phyloP scores from a whole-genome alignment of 2,888 invertebrate species.

The Drosophila incognita region DNA sequence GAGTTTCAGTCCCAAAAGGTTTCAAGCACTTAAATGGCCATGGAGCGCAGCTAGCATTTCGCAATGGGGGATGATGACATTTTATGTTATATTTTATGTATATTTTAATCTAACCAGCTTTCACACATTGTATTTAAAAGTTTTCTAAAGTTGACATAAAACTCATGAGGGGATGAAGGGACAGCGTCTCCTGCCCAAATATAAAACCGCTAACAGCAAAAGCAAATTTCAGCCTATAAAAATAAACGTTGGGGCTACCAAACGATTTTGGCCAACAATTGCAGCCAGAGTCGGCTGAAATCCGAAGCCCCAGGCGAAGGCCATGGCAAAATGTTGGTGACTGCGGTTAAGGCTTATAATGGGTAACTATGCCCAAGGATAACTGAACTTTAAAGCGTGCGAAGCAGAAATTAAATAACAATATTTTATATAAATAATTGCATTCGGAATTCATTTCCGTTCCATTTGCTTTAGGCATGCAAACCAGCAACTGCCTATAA shows the following conservation, averaged over 20 bases:
- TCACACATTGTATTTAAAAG: neutral
- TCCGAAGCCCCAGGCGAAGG: conserved; percentile 13
- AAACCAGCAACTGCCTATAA: neutral
- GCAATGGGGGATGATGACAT: neutral
- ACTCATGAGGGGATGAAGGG: neutral
- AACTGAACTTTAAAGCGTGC: neutral
- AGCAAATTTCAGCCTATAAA: conserved; percentile 1
- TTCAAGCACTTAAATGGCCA: neutral
- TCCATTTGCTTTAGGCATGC: neutral
- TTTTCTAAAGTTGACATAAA: neutral
- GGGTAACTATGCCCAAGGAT: neutral
- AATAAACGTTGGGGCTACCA: conserved; percentile 11
- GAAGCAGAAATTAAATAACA: neutral
- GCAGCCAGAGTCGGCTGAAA: conserved; percentile 14
- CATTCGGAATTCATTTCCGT: neutral
- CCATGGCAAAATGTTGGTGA: conserved; percentile 1
- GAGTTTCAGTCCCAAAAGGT: neutral
- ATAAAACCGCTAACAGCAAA: neutral
- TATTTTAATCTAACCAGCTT: neutral
- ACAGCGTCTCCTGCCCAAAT: neutral
- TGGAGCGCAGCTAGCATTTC: neutral
- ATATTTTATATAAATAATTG: conserved; percentile 1
- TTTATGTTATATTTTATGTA: neutral
- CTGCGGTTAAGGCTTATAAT: conserved; percentile 4
- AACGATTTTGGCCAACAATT: conserved; percentile 17